Conservation (phyloP, 2,888 invertebrate species). For the Idaea dimidiata region DNA sequence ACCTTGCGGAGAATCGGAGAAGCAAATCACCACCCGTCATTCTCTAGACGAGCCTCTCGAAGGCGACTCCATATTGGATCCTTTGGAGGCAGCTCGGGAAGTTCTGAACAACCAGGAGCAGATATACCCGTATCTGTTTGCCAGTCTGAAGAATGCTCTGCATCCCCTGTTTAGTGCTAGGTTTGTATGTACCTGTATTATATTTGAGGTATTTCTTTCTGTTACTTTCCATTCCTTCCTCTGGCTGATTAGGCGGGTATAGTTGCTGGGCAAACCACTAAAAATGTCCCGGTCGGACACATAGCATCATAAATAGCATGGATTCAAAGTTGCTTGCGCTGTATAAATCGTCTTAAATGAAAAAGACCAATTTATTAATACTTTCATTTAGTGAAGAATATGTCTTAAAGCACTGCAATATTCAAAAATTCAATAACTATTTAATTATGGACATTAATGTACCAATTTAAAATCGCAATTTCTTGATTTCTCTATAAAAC, state of each 20-base stretch:
- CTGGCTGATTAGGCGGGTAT: too few species aligned
- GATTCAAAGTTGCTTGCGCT: too few species aligned
- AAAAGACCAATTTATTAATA: too few species aligned
- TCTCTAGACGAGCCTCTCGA: conserved; percentile 29
- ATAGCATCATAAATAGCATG: too few species aligned
- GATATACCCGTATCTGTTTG: conserved; percentile 86
- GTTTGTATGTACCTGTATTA: conserved; percentile 37
- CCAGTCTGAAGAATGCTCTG: conserved; percentile 87
- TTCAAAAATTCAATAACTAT: too few species aligned
- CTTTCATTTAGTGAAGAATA: too few species aligned
- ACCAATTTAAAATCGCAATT: not conserved
- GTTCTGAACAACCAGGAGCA: conserved; percentile 88
- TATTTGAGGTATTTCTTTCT: conserved; percentile 7
- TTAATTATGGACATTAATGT: not conserved
- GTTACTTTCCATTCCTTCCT: too few species aligned
- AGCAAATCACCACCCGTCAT: conserved; percentile 23
- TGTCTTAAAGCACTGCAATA: too few species aligned
- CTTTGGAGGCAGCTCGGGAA: conserved; percentile 50
- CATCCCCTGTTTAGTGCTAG: conserved; percentile 86
- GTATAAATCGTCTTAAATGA: too few species aligned
- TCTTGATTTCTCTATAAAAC: not conserved
- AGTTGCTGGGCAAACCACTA: too few species aligned
- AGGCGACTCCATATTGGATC: conserved; percentile 35
- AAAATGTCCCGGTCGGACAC: too few species aligned
- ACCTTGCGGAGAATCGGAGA: conserved; percentile 40